phyloP scores from a whole-genome alignment of 2,888 invertebrate genomes.

The Herminia tarsipennalis region DNA sequence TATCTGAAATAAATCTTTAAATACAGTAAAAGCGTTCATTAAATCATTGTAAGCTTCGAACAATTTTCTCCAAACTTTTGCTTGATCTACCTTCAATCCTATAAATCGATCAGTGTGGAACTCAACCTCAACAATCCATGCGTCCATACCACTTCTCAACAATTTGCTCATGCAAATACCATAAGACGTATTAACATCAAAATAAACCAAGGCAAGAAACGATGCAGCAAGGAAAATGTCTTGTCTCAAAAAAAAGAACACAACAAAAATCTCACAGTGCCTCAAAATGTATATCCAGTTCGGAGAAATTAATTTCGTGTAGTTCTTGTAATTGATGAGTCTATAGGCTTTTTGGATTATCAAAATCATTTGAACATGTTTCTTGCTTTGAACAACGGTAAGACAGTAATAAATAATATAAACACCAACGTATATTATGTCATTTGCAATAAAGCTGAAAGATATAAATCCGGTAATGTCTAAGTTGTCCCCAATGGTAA shows the following conservation, averaged over 20 bases:
- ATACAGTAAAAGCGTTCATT: neutral
- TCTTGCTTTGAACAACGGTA: too few relatives aligned
- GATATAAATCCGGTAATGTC: too few relatives aligned
- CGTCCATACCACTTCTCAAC: neutral
- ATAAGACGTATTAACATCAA: neutral
- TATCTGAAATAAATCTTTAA: neutral
- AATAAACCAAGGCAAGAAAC: constrained; percentile 8
- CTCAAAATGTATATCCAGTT: constrained; percentile 1
- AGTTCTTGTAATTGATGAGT: constrained; percentile 1
- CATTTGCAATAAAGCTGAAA: too few relatives aligned
- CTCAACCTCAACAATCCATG: constrained; percentile 4
- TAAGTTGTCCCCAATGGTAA: too few relatives aligned
- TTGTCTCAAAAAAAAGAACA: neutral
- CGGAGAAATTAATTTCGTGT: neutral
- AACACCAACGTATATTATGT: too few relatives aligned
- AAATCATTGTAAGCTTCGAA: constrained; percentile 2
- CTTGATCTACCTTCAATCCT: neutral
- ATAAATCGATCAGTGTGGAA: neutral
- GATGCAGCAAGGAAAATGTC: neutral
- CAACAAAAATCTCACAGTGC: neutral
- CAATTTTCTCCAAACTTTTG: neutral
- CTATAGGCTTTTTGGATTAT: too few relatives aligned
- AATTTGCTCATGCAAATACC: neutral
- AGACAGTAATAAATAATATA: too few relatives aligned
- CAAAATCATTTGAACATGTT: too few relatives aligned